These are phyloP conservation scores for Cryptophagus acutangulus DNA, from an alignment of 2,888 invertebrate genomes.

Conservation along the genomic window DNA sequence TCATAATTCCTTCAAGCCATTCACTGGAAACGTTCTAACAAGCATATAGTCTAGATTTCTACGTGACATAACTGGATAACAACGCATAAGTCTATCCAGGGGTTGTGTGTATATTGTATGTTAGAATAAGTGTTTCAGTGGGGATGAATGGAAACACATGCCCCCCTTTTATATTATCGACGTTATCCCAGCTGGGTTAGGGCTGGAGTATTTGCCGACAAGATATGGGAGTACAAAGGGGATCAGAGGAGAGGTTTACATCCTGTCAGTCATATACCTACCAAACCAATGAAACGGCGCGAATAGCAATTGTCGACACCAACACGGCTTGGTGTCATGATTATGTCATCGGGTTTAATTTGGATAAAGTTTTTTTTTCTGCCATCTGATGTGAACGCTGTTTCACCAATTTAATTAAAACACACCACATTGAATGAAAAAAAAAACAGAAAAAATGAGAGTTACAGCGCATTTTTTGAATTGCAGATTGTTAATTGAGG, in stretches of 20 bases:
- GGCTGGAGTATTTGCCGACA: no score
- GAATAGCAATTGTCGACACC: slow-evolving; percentile 13
- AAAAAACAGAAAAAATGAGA: no score
- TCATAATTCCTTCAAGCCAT: slow-evolving; percentile 3
- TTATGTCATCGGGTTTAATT: no score
- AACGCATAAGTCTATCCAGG: not conserved
- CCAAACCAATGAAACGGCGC: slow-evolving; percentile 21
- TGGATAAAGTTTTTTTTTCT: no score
- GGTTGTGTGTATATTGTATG: slow-evolving; percentile 4
- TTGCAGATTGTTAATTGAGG: no score
- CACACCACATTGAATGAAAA: no score
- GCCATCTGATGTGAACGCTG: no score
- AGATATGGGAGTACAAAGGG: slow-evolving; percentile 10
- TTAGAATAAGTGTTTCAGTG: slow-evolving; percentile 4
- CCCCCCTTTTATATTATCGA: no score
- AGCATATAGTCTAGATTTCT: not conserved
- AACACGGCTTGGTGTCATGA: no score
- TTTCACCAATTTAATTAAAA: no score
- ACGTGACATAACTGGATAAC: slow-evolving; percentile 5
- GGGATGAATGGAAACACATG: not conserved
- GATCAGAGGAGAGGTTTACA: slow-evolving; percentile 12
- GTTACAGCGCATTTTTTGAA: no score
- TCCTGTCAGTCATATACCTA: slow-evolving; percentile 20
- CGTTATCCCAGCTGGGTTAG: slow-evolving; percentile 7
- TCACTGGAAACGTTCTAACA: slow-evolving; percentile 7